A percentile compares a stretch with the other conserved stretches of the same genome.
Conservation (phyloP, 2,113 vertebrate genomes). For the Bettongia penicillata region DNA sequence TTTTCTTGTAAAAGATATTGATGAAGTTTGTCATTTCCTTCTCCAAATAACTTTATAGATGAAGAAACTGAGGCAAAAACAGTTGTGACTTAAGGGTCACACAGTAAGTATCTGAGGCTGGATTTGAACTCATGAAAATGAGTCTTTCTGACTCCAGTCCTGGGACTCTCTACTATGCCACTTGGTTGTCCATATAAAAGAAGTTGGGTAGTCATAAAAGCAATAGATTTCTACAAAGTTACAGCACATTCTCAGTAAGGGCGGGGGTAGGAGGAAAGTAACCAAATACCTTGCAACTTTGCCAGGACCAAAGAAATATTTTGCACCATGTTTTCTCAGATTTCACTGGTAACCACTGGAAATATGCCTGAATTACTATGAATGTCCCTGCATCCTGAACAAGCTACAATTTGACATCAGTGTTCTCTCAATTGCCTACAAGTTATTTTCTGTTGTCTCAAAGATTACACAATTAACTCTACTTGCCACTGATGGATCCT, state of each 20-base stretch:
- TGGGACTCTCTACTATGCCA: too few species aligned
- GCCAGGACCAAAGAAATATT: slow-evolving; percentile 50
- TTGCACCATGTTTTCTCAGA: slow-evolving; percentile 52
- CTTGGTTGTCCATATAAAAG: slow-evolving; percentile 37
- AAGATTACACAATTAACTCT: slow-evolving; percentile 5
- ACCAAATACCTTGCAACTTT: slow-evolving; percentile 44
- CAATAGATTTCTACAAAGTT: slow-evolving; percentile 63
- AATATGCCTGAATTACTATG: slow-evolving; percentile 23
- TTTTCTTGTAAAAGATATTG: too few species aligned
- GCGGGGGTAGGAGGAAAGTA: background rate
- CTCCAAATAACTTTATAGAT: too few species aligned
- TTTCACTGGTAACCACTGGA: slow-evolving; percentile 45
- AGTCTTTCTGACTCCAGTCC: too few species aligned
- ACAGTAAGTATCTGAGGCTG: too few species aligned
- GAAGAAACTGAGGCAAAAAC: too few species aligned
- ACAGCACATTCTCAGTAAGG: slow-evolving; percentile 63
- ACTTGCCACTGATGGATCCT: slow-evolving; percentile 36
- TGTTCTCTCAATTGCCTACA: slow-evolving; percentile 37
- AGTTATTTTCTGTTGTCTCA: slow-evolving; percentile 53
- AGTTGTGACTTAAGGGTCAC: too few species aligned
- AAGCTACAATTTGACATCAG: slow-evolving; percentile 18
- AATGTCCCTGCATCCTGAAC: background rate
- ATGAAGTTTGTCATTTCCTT: too few species aligned
- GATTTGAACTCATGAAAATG: too few species aligned
- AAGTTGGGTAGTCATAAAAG: slow-evolving; percentile 53